Base-by-base conservation (phyloP, 2,888 invertebrate species). In the Agrilus cyanescens region DNA sequence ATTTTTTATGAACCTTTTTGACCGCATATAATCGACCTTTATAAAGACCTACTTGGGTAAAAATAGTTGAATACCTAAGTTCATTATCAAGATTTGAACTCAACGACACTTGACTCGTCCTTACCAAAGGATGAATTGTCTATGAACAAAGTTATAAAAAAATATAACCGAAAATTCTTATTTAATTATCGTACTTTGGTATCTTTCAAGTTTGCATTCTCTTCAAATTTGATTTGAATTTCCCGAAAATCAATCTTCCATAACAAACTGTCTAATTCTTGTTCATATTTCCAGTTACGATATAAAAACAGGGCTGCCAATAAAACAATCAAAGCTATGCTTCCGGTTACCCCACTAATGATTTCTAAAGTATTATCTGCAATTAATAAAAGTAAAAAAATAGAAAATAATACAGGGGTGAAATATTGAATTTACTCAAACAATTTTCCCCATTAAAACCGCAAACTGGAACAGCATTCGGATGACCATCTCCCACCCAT, bases 161-260 rank as follows among this genome's bases (percentile, higher is more conserved):
- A n/a, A n/a, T n/a, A 30, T 30, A 12, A 8, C 8, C 31, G 8
- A 12, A 8, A 10, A 30, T 18, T 14, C 57, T 53, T 51, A 68
- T 68, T 50, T 65, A 55, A 2, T 64, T 57, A n/a, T n/a, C n/a
- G n/a, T 12, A 63, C 57, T 57, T 67, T 69, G 36, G 60, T 61
- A 31, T 64, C 63, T 15, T 58, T 53, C 10, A 53, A 47, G 31
- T 58, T 58, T 32, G 68, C 61, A 46, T 72, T 72, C 44, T 69
- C 68, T 50, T 73, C 72, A 50, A 79, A 80, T 53, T 75, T 78
- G 53, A 86, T 74, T 58, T 88, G 82, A 37, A 94, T 82, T 56
- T 94, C 93, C 47, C 83, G 80, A 68, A 82, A 91, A 68, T 94
- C 93, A 44, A 94, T 85, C 69, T 93, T 91, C 94, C 94, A 94